Conservation (phyloP, 2,113 vertebrate species). For the Onychostruthus taczanowskii region DNA sequence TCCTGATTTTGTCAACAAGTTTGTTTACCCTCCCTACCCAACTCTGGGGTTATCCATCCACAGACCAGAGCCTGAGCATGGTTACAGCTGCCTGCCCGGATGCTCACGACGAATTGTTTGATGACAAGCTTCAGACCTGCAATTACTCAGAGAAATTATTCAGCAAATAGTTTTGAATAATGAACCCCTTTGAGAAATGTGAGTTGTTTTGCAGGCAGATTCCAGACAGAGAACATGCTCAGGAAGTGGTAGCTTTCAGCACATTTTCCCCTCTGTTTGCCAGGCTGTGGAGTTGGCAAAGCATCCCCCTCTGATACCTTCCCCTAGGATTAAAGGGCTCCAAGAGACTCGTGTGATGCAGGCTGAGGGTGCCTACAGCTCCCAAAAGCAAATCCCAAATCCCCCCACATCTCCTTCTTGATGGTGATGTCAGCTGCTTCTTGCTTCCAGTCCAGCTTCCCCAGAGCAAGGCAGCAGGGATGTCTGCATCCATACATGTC, state of each 20-base stretch:
- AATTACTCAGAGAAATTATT: constrained; percentile 45
- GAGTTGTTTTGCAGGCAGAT: constrained; percentile 38
- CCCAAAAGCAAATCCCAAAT: neutral
- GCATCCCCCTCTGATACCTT: neutral
- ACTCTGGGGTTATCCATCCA: neutral
- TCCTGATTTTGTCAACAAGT: constrained; percentile 1
- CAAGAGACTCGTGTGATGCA: neutral
- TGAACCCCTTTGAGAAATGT: constrained; percentile 50
- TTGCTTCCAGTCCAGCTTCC: neutral
- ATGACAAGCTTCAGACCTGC: constrained; percentile 42
- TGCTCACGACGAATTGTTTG: constrained; percentile 32
- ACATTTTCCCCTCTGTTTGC: constrained; percentile 12
- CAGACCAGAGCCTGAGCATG: neutral
- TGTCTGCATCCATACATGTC: neutral
- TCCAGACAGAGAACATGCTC: constrained; percentile 29
- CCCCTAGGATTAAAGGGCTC: neutral
- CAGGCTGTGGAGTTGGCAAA: neutral
- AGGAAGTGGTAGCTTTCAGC: neutral
- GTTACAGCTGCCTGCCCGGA: neutral
- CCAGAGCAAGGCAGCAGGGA: neutral
- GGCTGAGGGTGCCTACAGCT: neutral
- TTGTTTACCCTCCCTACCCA: neutral
- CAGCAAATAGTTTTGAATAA: constrained; percentile 58
- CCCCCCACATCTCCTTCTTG: neutral
- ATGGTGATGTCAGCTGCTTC: neutral